Conservation (phyloP, 2,113 vertebrate species). For the Lanius ludovicianus region DNA sequence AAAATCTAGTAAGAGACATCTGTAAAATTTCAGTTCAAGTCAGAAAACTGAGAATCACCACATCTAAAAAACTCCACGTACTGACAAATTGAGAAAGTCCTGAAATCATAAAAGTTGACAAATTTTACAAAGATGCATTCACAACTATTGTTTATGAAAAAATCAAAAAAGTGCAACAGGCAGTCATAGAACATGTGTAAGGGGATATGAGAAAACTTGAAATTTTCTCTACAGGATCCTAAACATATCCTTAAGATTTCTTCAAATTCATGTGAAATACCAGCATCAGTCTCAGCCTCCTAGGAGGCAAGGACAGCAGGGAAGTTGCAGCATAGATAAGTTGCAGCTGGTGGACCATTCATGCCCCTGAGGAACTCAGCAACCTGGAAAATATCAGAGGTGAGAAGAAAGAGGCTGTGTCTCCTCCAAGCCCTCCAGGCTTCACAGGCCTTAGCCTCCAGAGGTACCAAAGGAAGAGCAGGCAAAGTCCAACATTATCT, state of each 20-base stretch:
- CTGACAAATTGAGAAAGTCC: background rate
- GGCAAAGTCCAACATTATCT: background rate
- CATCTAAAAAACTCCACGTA: background rate
- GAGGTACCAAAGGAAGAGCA: background rate
- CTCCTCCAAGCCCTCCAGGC: background rate
- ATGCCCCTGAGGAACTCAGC: background rate
- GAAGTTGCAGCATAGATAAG: background rate
- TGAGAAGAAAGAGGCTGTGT: background rate
- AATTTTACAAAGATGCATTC: background rate
- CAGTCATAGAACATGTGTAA: background rate
- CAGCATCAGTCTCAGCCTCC: rapidly evolving
- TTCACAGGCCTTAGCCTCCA: background rate
- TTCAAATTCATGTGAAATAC: background rate
- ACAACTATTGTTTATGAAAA: background rate
- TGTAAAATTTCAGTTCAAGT: background rate
- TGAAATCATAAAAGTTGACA: background rate
- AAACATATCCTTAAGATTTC: background rate
- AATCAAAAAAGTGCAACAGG: background rate
- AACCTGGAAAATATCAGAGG: background rate
- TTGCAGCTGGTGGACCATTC: background rate
- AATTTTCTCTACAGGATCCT: background rate
- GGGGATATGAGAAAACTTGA: background rate
- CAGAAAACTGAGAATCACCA: background rate
- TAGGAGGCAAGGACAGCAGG: background rate
- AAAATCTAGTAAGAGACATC: background rate